Conservation (phyloP, 2,888 invertebrate species). For the Phlogophora meticulosa region DNA sequence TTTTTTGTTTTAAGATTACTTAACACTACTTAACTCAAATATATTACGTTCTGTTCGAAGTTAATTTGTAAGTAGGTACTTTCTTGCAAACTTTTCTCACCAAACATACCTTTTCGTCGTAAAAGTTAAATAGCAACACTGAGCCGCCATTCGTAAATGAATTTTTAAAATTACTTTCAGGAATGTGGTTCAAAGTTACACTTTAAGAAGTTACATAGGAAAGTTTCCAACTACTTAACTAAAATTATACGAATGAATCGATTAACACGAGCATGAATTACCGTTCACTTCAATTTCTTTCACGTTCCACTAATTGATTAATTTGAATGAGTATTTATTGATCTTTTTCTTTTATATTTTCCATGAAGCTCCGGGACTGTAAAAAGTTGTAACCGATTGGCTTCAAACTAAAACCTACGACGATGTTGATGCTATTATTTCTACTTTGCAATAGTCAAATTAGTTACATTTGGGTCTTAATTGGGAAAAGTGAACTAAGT, state of each 20-base stretch:
- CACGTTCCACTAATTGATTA: constrained; percentile 24
- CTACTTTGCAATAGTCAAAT: too few species aligned
- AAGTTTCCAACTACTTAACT: constrained; percentile 7
- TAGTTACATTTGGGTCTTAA: too few species aligned
- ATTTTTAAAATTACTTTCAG: constrained; percentile 27
- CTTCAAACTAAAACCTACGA: too few species aligned
- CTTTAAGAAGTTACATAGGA: constrained; percentile 6
- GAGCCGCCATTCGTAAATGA: constrained; percentile 20
- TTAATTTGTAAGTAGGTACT: constrained; percentile 7
- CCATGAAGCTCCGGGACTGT: too few species aligned
- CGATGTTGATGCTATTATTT: too few species aligned
- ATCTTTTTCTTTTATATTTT: background rate
- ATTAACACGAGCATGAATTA: constrained; percentile 33
- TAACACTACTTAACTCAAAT: background rate
- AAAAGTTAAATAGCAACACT: constrained; percentile 19
- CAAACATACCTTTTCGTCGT: background rate
- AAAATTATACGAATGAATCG: constrained; percentile 14
- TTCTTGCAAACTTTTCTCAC: constrained; percentile 11
- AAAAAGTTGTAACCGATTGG: too few species aligned
- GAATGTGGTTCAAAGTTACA: constrained; percentile 20
- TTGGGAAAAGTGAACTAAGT: too few species aligned
- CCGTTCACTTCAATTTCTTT: constrained; percentile 10
- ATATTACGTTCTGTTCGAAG: background rate
- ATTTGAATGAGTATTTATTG: constrained; percentile 2
- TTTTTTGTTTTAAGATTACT: background rate